Base-by-base conservation (phyloP, 2,888 invertebrate genomes). In the Ephialtes manifestator region DNA sequence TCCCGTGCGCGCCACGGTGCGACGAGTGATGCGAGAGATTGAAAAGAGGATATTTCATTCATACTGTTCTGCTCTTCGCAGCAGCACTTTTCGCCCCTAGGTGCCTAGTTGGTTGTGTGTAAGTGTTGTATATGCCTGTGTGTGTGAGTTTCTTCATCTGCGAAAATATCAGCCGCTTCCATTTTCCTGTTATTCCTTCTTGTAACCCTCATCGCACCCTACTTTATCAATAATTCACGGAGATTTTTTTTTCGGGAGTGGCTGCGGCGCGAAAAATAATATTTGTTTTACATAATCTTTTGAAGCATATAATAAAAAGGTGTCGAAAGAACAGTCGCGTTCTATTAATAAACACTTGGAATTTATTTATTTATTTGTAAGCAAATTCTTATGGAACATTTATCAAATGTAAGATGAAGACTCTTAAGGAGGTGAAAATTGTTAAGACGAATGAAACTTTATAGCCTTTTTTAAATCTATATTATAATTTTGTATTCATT, bases 1-100 rank as follows among this genome's bases (percentile, higher is more conserved):
- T 71, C 67, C 67, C 60, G 55, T 58, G 86, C 86, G 85, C 74
- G 87, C 80, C 70, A 67, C 70, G 74, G 58, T 85, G 82, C 81
- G 86, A 88, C 84, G 88, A 85, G 86, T 82, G 80, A 70, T 71
- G 81, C 60, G 43, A 79, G 82, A 81, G 84, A 87, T 85, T 87
- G 83, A 83, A 87, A 86, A 84, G 87, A 77, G 76, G 72, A 83
- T 83, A 82, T 83, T 83, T 84, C 81, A 77, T 70, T 83, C 80
- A 65, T 70, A 71, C 68, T 79, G 65, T 46, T 48, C 31, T 18
- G 76, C 65, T 76, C 65, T 76, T 76, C 65, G 51, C 76, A 24
- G 48, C 48, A 75, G 39, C 65, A 20, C 65, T 51, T 76, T 51
- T 76, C 51, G 51, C 35, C 48, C 35, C 35, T 63, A 31, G 31